A percentile compares a stretch with the other conserved stretches of the same genome.
phyloP scores from a whole-genome alignment of 2,888 invertebrate species.

The Lissonota sp. region DNA sequence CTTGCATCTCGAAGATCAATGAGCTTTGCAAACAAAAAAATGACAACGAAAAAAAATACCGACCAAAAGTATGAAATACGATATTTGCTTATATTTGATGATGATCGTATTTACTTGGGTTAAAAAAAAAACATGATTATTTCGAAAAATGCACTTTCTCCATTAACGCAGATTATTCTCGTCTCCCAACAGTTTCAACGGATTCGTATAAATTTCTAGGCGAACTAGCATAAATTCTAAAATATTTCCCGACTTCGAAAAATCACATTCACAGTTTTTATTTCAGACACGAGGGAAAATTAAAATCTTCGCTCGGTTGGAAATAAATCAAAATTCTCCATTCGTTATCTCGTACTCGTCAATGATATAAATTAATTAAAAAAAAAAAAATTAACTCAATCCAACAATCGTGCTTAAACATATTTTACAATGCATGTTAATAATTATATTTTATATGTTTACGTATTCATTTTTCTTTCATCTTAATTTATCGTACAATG shows the following conservation, averaged over 20 bases:
- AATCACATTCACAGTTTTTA: constrained; percentile 1
- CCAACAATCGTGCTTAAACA: constrained; percentile 28
- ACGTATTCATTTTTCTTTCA: constrained; percentile 5
- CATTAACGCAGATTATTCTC: not conserved
- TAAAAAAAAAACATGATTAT: too few relatives aligned
- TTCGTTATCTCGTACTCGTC: not conserved
- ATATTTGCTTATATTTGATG: not conserved
- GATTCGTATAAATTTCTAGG: constrained; percentile 50
- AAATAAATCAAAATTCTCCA: too few relatives aligned
- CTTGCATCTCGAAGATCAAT: not conserved
- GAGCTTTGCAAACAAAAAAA: constrained; percentile 2
- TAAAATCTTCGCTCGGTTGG: not conserved
- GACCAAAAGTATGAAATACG: not conserved
- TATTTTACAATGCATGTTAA: constrained; percentile 32
- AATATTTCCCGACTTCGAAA: not conserved
- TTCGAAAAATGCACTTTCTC: too few relatives aligned
- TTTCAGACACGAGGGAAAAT: not conserved
- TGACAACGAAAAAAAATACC: not conserved
- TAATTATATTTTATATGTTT: not conserved
- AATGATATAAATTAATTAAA: too few relatives aligned
- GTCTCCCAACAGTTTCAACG: constrained; percentile 24
- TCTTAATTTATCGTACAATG: constrained; percentile 27
- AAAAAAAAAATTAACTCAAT: not conserved
- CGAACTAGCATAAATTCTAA: constrained; percentile 42
- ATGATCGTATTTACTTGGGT: not conserved